phyloP scores from a whole-genome alignment of 2,888 invertebrate species.

The Amphipyra berbera region DNA sequence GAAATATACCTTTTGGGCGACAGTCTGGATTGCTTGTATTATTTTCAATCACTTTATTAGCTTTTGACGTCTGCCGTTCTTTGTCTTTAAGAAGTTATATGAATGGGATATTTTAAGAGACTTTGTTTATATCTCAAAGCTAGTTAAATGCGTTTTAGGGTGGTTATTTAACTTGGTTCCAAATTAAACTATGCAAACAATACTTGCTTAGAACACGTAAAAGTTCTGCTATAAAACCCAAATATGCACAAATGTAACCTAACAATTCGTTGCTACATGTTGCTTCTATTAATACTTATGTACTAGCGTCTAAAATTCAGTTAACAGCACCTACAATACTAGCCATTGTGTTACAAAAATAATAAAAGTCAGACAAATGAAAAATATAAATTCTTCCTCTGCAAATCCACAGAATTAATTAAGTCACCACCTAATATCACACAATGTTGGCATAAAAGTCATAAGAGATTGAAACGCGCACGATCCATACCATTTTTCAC shows the following conservation, averaged over 20 bases:
- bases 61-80: slow-evolving; percentile 2
- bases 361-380: not conserved
- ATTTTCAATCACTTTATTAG: slow-evolving; percentile 39
- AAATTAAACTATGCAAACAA: too few species aligned
- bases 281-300: too few species aligned
- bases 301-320: too few species aligned
- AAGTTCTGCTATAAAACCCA: too few species aligned
- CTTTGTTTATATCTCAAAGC: not conserved
- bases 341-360: too few species aligned
- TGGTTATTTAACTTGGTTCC: too few species aligned
- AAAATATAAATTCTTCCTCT: slow-evolving; percentile 13
- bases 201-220: too few species aligned
- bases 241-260: too few species aligned
- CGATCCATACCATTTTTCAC: slow-evolving; percentile 73
- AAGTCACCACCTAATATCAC: slow-evolving; percentile 18
- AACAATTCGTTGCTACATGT: too few species aligned
- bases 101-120: not conserved
- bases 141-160: too few species aligned
- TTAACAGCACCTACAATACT: too few species aligned
- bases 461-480: slow-evolving; percentile 38
- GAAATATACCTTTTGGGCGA: slow-evolving; percentile 36
- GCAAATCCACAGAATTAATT: slow-evolving; percentile 32
- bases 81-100: slow-evolving; percentile 19
- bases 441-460: slow-evolving; percentile 31
- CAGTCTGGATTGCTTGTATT: slow-evolving; percentile 41